Conservation (phyloP, 2,797 vertebrate genomes). For the Enteromius radiatus region DNA sequence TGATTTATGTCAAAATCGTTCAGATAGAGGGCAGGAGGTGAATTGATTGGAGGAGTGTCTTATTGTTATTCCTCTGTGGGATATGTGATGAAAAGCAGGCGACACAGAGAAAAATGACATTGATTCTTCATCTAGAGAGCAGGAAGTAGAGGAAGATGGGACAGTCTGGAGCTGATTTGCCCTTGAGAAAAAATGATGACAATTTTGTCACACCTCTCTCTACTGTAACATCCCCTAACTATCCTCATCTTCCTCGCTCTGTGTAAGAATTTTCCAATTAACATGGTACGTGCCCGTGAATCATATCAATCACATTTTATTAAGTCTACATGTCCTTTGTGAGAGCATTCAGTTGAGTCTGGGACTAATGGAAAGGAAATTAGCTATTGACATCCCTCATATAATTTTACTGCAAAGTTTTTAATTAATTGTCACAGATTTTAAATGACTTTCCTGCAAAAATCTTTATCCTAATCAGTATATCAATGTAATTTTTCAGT, state of each 20-base stretch:
- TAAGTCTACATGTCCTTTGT: slow-evolving; percentile 26
- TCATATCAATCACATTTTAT: slow-evolving; percentile 25
- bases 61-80: slow-evolving; percentile 64
- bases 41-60: slow-evolving; percentile 71
- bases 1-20: slow-evolving; percentile 68
- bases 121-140: slow-evolving; percentile 48
- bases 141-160: slow-evolving; percentile 16
- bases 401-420: neutral
- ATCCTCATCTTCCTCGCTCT: neutral
- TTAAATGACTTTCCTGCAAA: neutral
- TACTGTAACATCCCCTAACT: slow-evolving; percentile 26
- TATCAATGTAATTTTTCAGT: neutral
- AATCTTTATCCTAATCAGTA: neutral
- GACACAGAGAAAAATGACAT: slow-evolving; percentile 57
- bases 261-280: slow-evolving; percentile 50
- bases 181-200: slow-evolving; percentile 70
- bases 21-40: slow-evolving; percentile 69
- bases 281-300: neutral
- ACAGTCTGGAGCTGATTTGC: slow-evolving; percentile 66
- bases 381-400: neutral
- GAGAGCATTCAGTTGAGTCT: neutral
- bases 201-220: slow-evolving; percentile 47
- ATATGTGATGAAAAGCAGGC: slow-evolving; percentile 61
- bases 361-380: slow-evolving; percentile 3
- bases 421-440: neutral